phyloP scores from a whole-genome alignment of 2,888 invertebrate species.

The Acleris cristana region DNA sequence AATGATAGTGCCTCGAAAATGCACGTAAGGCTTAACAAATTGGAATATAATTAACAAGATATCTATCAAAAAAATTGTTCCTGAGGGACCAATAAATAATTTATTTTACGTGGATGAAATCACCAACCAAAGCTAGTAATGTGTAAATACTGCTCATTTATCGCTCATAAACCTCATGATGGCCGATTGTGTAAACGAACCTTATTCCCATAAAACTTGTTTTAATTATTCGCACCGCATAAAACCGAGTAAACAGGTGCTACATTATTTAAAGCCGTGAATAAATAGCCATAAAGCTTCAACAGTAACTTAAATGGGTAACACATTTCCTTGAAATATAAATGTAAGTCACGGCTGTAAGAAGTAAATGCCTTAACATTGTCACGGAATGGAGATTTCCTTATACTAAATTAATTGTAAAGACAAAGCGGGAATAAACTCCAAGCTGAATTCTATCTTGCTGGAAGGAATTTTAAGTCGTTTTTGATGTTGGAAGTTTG shows the following conservation, averaged over 20 bases:
- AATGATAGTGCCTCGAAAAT: too few species aligned
- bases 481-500: slow-evolving; percentile 72
- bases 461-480: slow-evolving; percentile 67
- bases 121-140: too few species aligned
- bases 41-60: too few species aligned
- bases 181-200: too few species aligned
- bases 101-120: too few species aligned
- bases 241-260: slow-evolving; percentile 6
- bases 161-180: too few species aligned
- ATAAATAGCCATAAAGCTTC: slow-evolving; percentile 25
- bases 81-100: too few species aligned
- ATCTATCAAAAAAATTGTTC: too few species aligned
- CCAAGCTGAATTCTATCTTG: slow-evolving; percentile 72
- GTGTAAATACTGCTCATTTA: too few species aligned
- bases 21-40: too few species aligned
- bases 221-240: too few species aligned
- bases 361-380: slow-evolving; percentile 69
- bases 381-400: slow-evolving; percentile 76
- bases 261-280: slow-evolving; percentile 17
- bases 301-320: slow-evolving; percentile 34
- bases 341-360: slow-evolving; percentile 58
- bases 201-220: too few species aligned
- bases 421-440: slow-evolving; percentile 50
- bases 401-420: slow-evolving; percentile 76
- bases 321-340: slow-evolving; percentile 49